phyloP scores from a whole-genome alignment of 2,888 invertebrate genomes.

The Sturmia bella region DNA sequence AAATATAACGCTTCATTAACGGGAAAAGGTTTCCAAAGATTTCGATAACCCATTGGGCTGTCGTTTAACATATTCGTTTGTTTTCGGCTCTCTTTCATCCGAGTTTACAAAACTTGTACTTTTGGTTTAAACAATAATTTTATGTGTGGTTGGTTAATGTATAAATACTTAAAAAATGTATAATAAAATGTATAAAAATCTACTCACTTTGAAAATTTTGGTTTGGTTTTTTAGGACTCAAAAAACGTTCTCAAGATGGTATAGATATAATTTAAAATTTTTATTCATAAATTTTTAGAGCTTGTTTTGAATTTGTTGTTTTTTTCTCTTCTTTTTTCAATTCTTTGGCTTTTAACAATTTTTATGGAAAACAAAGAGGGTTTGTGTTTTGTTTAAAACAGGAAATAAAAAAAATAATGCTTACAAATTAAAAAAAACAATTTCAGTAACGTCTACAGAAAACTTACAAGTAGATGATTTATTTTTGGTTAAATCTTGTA shows the following conservation, averaged over 20 bases:
- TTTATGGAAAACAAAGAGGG: conserved; percentile 32
- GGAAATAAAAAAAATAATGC: conserved; percentile 41
- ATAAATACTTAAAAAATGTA: too few relatives aligned
- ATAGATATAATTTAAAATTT: conserved; percentile 35
- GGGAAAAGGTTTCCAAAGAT: too few relatives aligned
- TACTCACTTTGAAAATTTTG: conserved; percentile 3
- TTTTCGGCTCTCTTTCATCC: too few relatives aligned
- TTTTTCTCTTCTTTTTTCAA: background rate
- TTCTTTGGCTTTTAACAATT: conserved; percentile 39
- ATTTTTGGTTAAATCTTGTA: conserved; percentile 36
- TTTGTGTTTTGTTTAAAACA: conserved; percentile 33
- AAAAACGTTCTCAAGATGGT: conserved; percentile 57
- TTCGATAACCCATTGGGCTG: too few relatives aligned
- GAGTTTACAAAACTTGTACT: too few relatives aligned
- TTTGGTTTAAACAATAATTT: too few relatives aligned
- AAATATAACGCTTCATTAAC: too few relatives aligned
- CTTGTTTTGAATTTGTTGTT: conserved; percentile 27
- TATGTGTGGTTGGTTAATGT: background rate
- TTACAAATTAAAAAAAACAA: conserved; percentile 41
- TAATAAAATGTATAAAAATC: too few relatives aligned
- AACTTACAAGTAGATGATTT: conserved; percentile 48
- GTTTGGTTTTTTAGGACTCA: conserved; percentile 28
- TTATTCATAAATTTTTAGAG: conserved; percentile 47
- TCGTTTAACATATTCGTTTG: too few relatives aligned
- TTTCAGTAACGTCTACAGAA: conserved; percentile 34